A percentile compares a stretch with the other conserved stretches of the same genome.
Conservation (phyloP, 2,888 invertebrate genomes). For the Limnephilus lunatus region DNA sequence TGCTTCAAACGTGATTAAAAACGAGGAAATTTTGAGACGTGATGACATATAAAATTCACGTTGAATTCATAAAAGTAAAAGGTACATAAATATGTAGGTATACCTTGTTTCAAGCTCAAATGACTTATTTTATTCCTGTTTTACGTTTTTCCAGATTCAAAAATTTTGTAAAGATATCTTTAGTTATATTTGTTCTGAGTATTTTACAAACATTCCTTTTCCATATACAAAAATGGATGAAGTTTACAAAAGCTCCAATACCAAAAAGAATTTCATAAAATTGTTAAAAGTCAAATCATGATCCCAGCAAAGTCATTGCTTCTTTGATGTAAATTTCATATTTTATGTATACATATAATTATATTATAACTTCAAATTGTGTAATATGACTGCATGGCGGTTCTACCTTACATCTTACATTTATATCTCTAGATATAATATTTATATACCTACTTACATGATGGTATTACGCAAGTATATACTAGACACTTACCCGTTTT, state of each 20-base stretch:
- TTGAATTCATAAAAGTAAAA: neutral
- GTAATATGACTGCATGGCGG: too few species aligned
- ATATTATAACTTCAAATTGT: too few species aligned
- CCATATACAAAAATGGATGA: neutral
- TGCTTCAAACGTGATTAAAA: neutral
- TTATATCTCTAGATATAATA: too few species aligned
- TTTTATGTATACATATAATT: too few species aligned
- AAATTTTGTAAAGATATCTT: neutral
- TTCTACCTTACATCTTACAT: too few species aligned
- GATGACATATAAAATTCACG: neutral
- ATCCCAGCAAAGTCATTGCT: too few species aligned
- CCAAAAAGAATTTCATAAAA: too few species aligned
- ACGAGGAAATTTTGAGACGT: neutral
- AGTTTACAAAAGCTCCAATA: too few species aligned
- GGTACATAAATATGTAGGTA: neutral
- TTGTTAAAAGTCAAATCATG: neutral
- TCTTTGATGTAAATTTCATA: neutral
- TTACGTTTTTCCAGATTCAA: neutral
- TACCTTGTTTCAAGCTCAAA: neutral
- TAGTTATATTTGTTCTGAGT: neutral
- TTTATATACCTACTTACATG: too few species aligned
- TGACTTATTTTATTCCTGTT: neutral
- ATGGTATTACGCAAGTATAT: too few species aligned
- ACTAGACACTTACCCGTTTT: too few species aligned
- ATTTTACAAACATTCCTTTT: neutral